Base-by-base conservation (phyloP, 2,888 invertebrate genomes). In the Ptychoptera contaminata region DNA sequence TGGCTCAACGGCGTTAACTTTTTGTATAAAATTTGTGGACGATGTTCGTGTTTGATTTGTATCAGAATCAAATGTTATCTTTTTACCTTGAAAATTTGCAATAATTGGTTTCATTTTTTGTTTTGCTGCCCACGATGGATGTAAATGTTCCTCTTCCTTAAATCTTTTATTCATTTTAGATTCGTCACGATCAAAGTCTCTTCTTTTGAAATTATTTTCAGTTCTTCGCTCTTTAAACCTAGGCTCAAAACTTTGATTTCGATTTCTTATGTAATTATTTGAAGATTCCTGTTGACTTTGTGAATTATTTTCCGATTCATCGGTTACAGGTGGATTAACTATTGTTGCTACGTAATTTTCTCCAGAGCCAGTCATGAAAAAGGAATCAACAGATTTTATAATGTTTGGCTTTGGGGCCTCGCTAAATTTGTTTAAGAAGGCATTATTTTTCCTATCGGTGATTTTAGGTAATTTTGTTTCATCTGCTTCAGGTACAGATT, bases 341-440 rank as follows among this genome's bases (percentile, higher is more conserved):
- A 60, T 61, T 1, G 58, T 58, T 1, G 65, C 61, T 9, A 60
- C 16, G 51, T 65, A 65, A 42, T 58, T 59, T 29, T 61, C 58
- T 0, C 65, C 65, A 2, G 55, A 54, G 35, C 56, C 54, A 0
- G 64, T 64, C 11, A 64, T 56, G 43, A 65, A 65, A 47, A 65
- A 65, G 1, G 62, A 57, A 54, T 65, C 46, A 8, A 5, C 14
- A n/a, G n/a, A 31, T 31, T 16, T 40, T 15, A 10, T 14, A 11
- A 16, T 34, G 11, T 8, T 34, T 16, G 8, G 34, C n/a, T 10
- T 40, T 16, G 3, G 14, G 4, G n/a, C 10, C 11, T 23, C 23
- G 7, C 23, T 23, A 7, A 23, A 23, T 23, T 23, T 23, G 7
- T 23, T 23, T 23, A 23, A 23, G 7, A 7, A 23, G 3, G 23